Percentiles rank a stretch among this genome's conserved stretches.
phyloP scores from a whole-genome alignment of 2,797 vertebrate species.

The Gambusia yucatana region DNA sequence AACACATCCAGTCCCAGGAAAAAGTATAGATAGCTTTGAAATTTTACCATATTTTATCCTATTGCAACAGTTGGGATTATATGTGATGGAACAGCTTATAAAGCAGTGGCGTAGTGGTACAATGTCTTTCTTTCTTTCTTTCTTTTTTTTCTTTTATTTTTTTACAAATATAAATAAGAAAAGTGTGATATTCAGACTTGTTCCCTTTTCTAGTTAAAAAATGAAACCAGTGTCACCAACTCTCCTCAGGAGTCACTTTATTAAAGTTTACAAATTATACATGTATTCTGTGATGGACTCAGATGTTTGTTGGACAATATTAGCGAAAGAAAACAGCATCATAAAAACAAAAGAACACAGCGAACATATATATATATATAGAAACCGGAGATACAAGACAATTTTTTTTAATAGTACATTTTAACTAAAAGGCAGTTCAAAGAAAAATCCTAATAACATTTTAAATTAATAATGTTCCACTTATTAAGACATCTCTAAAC shows the following conservation, averaged over 20 bases:
- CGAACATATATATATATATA: not conserved
- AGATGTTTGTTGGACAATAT: not conserved
- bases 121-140: too few relatives aligned
- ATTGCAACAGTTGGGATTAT: not conserved
- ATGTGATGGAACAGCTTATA: not conserved
- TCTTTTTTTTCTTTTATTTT: too few relatives aligned
- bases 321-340: not conserved
- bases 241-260: not conserved
- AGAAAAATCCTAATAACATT: too few relatives aligned
- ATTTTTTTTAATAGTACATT: not conserved
- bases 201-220: not conserved
- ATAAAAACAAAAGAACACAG: not conserved
- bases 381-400: too few relatives aligned
- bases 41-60: not conserved
- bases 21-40: not conserved
- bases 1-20: not conserved
- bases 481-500: too few relatives aligned
- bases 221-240: not conserved
- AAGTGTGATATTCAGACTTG: not conserved
- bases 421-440: not conserved
- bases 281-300: not conserved
- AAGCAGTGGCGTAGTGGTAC: too few relatives aligned
- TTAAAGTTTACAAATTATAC: not conserved
- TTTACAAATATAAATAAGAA: too few relatives aligned
- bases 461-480: too few relatives aligned